These are phyloP conservation scores for Telmatherina bonti DNA, from an alignment of 2,797 vertebrate genomes.

Conservation along the genomic window DNA sequence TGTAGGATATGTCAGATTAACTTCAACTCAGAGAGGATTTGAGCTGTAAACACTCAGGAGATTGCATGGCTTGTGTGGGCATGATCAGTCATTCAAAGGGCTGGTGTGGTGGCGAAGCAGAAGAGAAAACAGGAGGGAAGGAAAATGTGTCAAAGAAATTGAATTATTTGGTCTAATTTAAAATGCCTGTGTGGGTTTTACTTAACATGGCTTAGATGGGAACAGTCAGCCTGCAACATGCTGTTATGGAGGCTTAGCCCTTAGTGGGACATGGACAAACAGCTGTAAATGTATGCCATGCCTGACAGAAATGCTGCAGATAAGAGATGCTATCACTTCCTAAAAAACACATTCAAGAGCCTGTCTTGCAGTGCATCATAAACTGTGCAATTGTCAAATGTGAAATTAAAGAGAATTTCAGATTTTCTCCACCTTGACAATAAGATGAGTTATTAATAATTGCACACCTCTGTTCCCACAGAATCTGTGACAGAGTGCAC, in stretches of 20 bases:
- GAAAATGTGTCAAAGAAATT: conserved; percentile 63
- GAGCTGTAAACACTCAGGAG: conserved; percentile 75
- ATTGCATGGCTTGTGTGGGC: conserved; percentile 70
- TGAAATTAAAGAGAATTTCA: conserved; percentile 34
- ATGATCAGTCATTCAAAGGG: conserved; percentile 79
- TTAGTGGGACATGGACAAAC: conserved; percentile 71
- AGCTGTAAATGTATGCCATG: conserved; percentile 69
- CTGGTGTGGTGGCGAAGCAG: conserved; percentile 21
- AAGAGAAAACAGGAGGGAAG: conserved; percentile 38
- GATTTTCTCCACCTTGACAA: conserved; percentile 44
- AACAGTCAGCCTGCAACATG: conserved; percentile 35
- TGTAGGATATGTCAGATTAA: conserved; percentile 82
- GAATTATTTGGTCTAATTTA: conserved; percentile 76
- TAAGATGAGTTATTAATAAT: conserved; percentile 62
- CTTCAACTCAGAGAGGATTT: conserved; percentile 79
- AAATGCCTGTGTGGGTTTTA: conserved; percentile 70
- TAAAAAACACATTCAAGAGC: not conserved
- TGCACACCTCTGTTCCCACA: conserved; percentile 70
- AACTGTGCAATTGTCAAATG: conserved; percentile 47
- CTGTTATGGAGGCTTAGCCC: conserved; percentile 76
- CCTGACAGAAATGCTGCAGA: conserved; percentile 40
- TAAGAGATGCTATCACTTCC: conserved; percentile 54
- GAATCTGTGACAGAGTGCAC: conserved; percentile 97
- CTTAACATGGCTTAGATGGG: conserved; percentile 58
- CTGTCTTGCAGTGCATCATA: conserved; percentile 31